Evolutionary conservation across 2,797 vertebrate genomes (phyloP), one percentile per base, ranked within the genome.

Genomic region (Anabacerthia variegaticeps): DNA sequence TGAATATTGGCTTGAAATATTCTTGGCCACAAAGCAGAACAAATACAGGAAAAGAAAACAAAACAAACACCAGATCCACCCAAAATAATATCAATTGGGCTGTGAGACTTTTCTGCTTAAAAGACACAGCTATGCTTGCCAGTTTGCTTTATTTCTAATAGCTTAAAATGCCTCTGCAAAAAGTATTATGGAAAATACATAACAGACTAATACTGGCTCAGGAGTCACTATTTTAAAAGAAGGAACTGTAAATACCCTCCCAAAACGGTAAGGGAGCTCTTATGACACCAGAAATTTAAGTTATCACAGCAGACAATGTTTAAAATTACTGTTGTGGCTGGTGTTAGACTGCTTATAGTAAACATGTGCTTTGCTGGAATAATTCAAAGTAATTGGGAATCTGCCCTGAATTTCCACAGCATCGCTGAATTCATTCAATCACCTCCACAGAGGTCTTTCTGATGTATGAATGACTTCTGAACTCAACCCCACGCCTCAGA

Each of bases 1-100:
- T 7, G 36, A 80, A 59, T 66, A 58, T 16, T 10, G 2, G 27
- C 49, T 82, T 62, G 59, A 94, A 89, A 59, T 73, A 79, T 55
- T 66, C 55, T 89, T 82, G 55, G n/a, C 61, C 82, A 28, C 3
- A 5, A 91, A 82, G 68, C 1, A 19, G 61, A 89, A 67, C 63
- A 95, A 91, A 39, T 83, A 89, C 17, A 2, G 46, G 65, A 87
- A 72, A 79, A 93, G 37, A 59, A 79, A 93, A 59, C 3, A 63
- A 61, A 78, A 66, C 19, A 49, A 82, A 26, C 55, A 48, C 59
- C 8, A 8, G 87, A 79, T 76, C 17, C 48, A 79, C 59, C 39
- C 81, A 73, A 88, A 92, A 79, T 82, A 82, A 76, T 76, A 19
- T 8, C 58, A 79, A 0, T 13, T 37, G 54, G 41, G 34, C 59